phyloP scores from a whole-genome alignment of 2,113 vertebrate genomes.

The Typhlomys cinereus region DNA sequence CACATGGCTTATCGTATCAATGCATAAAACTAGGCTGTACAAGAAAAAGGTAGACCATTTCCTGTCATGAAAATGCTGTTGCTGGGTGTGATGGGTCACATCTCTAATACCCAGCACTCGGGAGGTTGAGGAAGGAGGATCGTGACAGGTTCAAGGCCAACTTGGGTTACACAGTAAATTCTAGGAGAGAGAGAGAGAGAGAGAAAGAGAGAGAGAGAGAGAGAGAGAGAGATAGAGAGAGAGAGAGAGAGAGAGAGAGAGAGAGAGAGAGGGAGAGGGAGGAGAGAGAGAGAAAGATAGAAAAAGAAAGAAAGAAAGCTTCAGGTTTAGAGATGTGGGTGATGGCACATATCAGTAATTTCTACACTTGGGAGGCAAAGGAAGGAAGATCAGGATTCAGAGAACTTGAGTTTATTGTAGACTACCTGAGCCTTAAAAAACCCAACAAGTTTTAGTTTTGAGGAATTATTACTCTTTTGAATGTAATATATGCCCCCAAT shows the following conservation, averaged over 20 bases:
- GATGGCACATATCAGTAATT: not conserved
- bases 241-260: too few relatives aligned
- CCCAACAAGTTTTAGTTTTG: conserved; percentile 51
- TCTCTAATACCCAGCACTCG: not conserved
- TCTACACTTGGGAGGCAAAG: not conserved
- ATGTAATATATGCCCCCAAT: not conserved
- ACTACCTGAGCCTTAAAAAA: not conserved
- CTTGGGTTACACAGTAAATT: not conserved
- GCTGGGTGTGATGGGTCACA: not conserved
- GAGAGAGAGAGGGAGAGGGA: too few relatives aligned
- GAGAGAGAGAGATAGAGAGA: too few relatives aligned
- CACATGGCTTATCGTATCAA: conserved; percentile 84
- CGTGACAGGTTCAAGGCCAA: not conserved
- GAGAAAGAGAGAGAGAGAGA: too few relatives aligned
- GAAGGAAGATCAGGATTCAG: not conserved
- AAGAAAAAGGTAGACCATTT: conserved; percentile 77
- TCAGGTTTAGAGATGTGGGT: not conserved
- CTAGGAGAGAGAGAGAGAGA: not conserved
- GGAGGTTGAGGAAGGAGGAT: not conserved
- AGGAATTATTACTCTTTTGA: conserved; percentile 52
- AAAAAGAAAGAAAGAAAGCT: not conserved
- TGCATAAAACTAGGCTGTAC: conserved; percentile 82
- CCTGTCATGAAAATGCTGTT: conserved; percentile 76
- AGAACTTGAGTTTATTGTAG: not conserved
- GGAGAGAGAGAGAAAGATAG: too few relatives aligned